Conservation (phyloP, 2,113 vertebrate species). For the Cygnus atratus region DNA sequence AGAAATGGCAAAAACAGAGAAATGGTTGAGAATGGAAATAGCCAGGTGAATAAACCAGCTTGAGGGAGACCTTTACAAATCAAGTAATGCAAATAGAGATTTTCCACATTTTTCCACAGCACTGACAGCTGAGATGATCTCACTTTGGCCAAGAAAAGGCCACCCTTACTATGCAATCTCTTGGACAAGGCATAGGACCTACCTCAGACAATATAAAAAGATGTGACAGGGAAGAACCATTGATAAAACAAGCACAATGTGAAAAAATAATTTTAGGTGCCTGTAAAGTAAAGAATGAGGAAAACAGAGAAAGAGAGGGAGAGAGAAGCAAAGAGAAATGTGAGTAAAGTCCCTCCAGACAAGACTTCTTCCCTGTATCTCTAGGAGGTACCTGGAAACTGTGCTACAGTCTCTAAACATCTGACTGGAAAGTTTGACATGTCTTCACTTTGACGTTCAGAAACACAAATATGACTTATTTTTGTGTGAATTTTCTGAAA, state of each 20-base stretch:
- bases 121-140: not conserved
- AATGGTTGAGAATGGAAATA: not conserved
- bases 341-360: not conserved
- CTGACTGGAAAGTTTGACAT: constrained; percentile 3
- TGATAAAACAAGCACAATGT: not conserved
- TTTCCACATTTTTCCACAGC: not conserved
- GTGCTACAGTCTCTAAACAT: not conserved
- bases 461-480: not conserved
- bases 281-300: not conserved
- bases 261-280: not conserved
- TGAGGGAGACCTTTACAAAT: not conserved
- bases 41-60: not conserved
- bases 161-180: not conserved
- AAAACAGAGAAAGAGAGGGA: not conserved
- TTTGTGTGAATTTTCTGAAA: constrained; percentile 23
- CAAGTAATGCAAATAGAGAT: not conserved
- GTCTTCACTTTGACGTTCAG: not conserved
- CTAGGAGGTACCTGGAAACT: not conserved
- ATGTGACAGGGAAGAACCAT: not conserved
- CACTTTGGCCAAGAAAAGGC: not conserved
- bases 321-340: not conserved
- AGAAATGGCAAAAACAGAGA: not conserved
- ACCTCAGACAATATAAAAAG: not conserved
- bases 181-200: not conserved
- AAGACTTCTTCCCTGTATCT: not conserved